Conservation (phyloP, 2,113 vertebrate species). For the Hyla sarda region DNA sequence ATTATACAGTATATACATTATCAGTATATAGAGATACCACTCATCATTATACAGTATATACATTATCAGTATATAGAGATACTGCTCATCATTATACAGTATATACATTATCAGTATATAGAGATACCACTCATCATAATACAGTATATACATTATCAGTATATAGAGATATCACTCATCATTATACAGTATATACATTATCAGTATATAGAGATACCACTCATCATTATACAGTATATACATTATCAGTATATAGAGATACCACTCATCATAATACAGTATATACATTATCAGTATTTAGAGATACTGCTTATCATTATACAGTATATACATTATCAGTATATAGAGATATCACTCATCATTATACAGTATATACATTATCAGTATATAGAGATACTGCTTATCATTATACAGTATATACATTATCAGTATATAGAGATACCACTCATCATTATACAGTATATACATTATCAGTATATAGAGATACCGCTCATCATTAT, state of each 20-base stretch:
- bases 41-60: not conserved
- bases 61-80: too few relatives aligned
- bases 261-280: not conserved
- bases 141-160: not conserved
- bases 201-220: not conserved
- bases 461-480: too few relatives aligned
- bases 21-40: not conserved
- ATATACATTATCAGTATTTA: not conserved
- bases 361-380: not conserved
- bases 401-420: too few relatives aligned
- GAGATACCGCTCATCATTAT: too few relatives aligned
- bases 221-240: not conserved
- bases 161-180: not conserved
- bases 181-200: not conserved
- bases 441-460: not conserved
- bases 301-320: not conserved
- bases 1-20: not conserved
- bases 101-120: not conserved
- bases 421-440: not conserved
- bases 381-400: too few relatives aligned
- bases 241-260: constrained; percentile 2
- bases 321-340: not conserved
- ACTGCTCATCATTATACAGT: not conserved
- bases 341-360: not conserved
- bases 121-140: too few relatives aligned